phyloP scores from a whole-genome alignment of 2,888 invertebrate genomes.

The Villa cingulata region DNA sequence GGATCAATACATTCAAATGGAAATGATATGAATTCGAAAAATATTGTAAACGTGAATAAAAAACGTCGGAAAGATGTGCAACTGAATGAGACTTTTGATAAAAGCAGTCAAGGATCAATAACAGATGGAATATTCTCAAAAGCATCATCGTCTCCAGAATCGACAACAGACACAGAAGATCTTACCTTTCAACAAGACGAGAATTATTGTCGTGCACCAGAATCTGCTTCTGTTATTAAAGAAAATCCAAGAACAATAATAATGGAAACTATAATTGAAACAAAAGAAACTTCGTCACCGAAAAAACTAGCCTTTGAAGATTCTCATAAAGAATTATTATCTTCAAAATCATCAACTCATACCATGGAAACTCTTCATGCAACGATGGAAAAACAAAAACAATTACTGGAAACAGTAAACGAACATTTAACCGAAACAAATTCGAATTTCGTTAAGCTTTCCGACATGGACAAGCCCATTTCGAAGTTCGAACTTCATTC shows the following conservation, averaged over 20 bases:
- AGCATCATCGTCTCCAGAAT: conserved; percentile 33
- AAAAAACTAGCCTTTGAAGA: conserved; percentile 21
- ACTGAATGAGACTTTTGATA: conserved; percentile 36
- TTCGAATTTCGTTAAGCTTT: conserved; percentile 55
- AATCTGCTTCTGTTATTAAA: conserved; percentile 14
- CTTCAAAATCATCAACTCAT: conserved; percentile 17
- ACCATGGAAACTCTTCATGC: conserved; percentile 31
- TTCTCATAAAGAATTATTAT: conserved; percentile 6
- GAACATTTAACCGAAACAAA: conserved; percentile 26
- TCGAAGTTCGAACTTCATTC: conserved; percentile 38
- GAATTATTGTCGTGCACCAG: conserved; percentile 17
- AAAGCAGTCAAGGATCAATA: conserved; percentile 34
- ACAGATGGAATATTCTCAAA: conserved; percentile 35
- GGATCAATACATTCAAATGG: conserved; percentile 18
- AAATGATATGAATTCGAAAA: conserved; percentile 11
- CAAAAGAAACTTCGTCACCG: conserved; percentile 34
- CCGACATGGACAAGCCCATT: conserved; percentile 60
- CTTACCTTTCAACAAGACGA: conserved; percentile 36
- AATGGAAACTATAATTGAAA: conserved; percentile 36
- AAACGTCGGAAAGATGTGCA: conserved; percentile 32
- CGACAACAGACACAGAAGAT: conserved; percentile 34
- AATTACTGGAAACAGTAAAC: conserved; percentile 33
- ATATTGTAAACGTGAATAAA: conserved; percentile 20
- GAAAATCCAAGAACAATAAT: conserved; percentile 27
- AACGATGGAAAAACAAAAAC: conserved; percentile 33